Conservation (phyloP, 2,113 vertebrate genomes). For the Corvus cornix region DNA sequence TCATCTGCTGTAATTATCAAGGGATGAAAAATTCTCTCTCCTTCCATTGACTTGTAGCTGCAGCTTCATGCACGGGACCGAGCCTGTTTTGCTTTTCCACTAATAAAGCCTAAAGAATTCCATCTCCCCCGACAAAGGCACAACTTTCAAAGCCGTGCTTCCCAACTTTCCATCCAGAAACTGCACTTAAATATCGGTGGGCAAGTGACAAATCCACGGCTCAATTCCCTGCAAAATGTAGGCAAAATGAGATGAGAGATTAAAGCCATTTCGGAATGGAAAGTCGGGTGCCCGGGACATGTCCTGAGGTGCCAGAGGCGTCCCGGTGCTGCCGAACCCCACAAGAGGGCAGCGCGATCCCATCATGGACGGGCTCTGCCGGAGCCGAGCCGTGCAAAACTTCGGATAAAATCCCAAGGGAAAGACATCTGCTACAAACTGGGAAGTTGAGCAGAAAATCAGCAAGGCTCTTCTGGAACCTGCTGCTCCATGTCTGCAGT, state of each 20-base stretch:
- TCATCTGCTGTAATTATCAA: neutral
- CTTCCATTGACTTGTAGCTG: neutral
- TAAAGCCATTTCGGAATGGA: fast-evolving
- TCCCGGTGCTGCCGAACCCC: conserved; percentile 5
- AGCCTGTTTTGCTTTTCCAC: neutral
- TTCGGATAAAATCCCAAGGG: neutral
- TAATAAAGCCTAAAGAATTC: neutral
- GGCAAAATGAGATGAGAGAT: neutral
- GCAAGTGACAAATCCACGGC: neutral
- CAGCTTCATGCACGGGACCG: neutral
- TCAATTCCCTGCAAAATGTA: neutral
- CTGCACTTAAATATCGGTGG: neutral
- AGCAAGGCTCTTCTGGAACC: neutral
- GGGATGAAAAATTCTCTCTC: neutral
- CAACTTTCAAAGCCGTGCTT: neutral
- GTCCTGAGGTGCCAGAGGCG: neutral
- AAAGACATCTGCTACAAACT: neutral
- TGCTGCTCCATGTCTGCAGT: neutral
- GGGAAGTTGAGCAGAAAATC: neutral
- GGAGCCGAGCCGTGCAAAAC: neutral
- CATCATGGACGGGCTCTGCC: neutral
- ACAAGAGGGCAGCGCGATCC: conserved; percentile 69
- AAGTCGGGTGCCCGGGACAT: neutral
- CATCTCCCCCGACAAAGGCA: neutral
- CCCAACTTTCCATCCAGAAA: neutral